Base-by-base conservation (phyloP, 2,888 invertebrate genomes). In the Hydrotaea diabolus region DNA sequence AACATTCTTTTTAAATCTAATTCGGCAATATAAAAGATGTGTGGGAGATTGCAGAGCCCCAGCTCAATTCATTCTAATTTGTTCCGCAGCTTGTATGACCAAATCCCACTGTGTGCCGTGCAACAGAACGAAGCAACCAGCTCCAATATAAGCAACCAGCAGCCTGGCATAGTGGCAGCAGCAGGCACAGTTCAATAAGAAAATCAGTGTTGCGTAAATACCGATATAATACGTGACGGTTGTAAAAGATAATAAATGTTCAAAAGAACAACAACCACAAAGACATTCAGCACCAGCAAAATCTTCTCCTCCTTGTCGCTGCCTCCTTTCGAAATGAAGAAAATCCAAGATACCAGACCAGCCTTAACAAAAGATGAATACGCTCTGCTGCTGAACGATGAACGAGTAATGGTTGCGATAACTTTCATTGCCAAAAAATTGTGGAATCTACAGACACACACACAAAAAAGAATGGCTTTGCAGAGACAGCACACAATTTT, bases 131-230 rank as follows among this genome's bases (percentile, higher is more conserved):
- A 21, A 46, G 69, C 69, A 13, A 31, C 13, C 49, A 46, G 43
- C 66, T 39, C 15, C 69, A 69, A 13, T 21, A 21, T 13, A n/a
- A 2, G 26, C 13, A 23, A 59, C n/a, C 7, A 31, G 55, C 62
- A 77, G 43, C 31, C 71, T 57, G 26, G 59, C 36, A 62, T 46
- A 69, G 43, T 66, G 74, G 43, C 26, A 55, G 53, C 13, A 59
- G 53, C 69, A 43, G 43, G 69, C 69, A 79, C 79, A 66, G 85
- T 85, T 85, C 85, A 85, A 85, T 82, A 82, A 82, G 59, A 74
- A 85, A 85, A 77, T 78, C 85, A 85, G 69, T 82, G 85, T 85
- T 82, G 85, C 85, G 85, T 85, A 85, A 85, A 85, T 82, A 85
- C 85, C 82, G 85, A 85, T 85, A 85, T 77, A 85, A 85, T 82